Evolutionary conservation across 2,113 vertebrate species (phyloP), one percentile per base, ranked within the genome.

Genomic region (Lanius ludovicianus): DNA sequence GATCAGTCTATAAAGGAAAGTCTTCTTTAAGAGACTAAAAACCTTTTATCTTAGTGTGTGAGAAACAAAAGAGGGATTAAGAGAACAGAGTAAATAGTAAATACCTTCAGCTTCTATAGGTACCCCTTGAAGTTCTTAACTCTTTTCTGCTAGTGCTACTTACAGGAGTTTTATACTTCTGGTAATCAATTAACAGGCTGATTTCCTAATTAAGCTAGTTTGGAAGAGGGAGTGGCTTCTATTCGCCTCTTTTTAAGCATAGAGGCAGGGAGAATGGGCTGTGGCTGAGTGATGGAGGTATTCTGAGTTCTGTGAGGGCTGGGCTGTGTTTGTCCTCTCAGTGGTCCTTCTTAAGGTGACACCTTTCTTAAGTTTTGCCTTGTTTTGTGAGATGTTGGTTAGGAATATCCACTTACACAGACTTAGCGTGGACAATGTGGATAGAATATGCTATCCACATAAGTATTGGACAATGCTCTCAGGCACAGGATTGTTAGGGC

Each of bases 371-470:
- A 27, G 17, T 33, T 64, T 28, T 35, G 55, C 30, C 8, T 23
- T 10, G 7, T 16, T 42, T 25, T 27, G n/a, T 14, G 22, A 37
- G 6, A 2, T 1, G 3, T 9, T 12, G 24, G 4, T n/a, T 39
- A 3, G 73, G 63, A 41, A 6, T 13, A n/a, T 9, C 7, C 6
- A 2, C 0, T 0, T 8, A 2, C 7, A 6, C 19, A n/a, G 52
- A 27, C 10, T 6, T 7, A 17, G 1, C 0, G 1, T 1, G 11
- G 30, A 0, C 39, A 1, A 6, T 10, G 3, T 0, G 10, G 18
- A 3, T 1, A 3, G 3, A 1, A 2, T 7, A 13, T 8, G 11
- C 6, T 25, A 8, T n/a, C n/a, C n/a, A n/a, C n/a, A n/a, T n/a
- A 16, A 76, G 9, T 11, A 19, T 22, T 49, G 14, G 30, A 4